phyloP scores from a whole-genome alignment of 1,140 invertebrate species.

The Leptinotarsa defecta region DNA sequence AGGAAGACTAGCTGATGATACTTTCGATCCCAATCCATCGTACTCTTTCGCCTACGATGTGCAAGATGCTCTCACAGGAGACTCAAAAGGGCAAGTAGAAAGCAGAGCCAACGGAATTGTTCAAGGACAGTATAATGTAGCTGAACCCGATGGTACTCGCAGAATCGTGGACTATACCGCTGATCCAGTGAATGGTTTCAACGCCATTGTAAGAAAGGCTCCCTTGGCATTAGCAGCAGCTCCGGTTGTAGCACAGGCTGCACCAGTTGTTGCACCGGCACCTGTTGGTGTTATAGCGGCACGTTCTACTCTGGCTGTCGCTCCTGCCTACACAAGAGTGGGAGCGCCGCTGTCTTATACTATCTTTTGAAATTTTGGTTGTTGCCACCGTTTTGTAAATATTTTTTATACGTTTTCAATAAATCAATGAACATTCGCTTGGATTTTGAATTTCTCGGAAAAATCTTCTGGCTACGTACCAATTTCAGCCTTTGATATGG shows the following conservation, averaged over 20 bases:
- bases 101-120: slow-evolving; percentile 65
- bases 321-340: slow-evolving; percentile 12
- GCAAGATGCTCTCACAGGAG: slow-evolving; percentile 62
- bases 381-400: slow-evolving; percentile 25
- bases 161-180: slow-evolving; percentile 69
- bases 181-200: slow-evolving; percentile 61
- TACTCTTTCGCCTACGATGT: slow-evolving; percentile 63
- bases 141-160: slow-evolving; percentile 68
- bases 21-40: slow-evolving; percentile 60
- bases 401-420: slow-evolving; percentile 29
- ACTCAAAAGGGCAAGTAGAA: slow-evolving; percentile 63
- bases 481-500: no score
- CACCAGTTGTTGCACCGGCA: neutral
- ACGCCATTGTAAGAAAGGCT: slow-evolving; percentile 55
- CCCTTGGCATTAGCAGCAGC: slow-evolving; percentile 46
- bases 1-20: slow-evolving; percentile 57
- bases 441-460: no score
- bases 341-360: slow-evolving; percentile 32
- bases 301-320: slow-evolving; percentile 11
- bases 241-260: slow-evolving; percentile 40
- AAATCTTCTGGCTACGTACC: no score
- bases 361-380: neutral
- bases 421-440: slow-evolving; percentile 7
- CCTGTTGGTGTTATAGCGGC: slow-evolving; percentile 28
- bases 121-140: slow-evolving; percentile 67